These are phyloP conservation scores for Mixornis gularis DNA, from an alignment of 2,113 vertebrate genomes.

Conservation along the genomic window DNA sequence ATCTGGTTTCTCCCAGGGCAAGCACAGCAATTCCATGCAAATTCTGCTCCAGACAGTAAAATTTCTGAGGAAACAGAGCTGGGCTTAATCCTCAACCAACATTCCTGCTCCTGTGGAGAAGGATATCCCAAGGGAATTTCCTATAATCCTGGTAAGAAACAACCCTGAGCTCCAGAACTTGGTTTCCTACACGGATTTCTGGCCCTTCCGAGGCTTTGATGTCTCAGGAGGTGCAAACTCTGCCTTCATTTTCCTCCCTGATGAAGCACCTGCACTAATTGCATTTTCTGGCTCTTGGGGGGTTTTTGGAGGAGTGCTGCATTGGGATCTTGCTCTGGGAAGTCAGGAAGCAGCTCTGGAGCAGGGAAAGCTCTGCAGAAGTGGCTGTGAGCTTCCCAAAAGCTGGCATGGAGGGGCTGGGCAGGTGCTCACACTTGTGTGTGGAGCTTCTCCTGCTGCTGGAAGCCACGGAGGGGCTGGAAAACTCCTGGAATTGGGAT, in stretches of 20 bases:
- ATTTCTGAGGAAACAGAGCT: not conserved
- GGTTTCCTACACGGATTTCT: not conserved
- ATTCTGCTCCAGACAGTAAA: not conserved
- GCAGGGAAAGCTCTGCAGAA: not conserved
- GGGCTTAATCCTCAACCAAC: not conserved
- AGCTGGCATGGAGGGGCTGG: not conserved
- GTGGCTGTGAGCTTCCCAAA: not conserved
- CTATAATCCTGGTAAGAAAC: not conserved
- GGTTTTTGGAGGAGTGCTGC: not conserved
- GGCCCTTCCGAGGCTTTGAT: not conserved
- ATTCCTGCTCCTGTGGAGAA: not conserved
- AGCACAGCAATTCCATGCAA: not conserved
- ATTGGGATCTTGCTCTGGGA: not conserved
- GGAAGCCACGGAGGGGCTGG: not conserved
- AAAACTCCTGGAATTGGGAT: not conserved
- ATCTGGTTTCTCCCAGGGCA: not conserved
- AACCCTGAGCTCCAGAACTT: not conserved
- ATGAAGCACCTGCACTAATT: not conserved
- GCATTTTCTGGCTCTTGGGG: not conserved
- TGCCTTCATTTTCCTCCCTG: not conserved
- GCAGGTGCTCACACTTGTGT: accelerated
- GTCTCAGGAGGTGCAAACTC: not conserved
- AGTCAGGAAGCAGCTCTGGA: not conserved
- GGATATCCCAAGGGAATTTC: not conserved
- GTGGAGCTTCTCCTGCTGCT: not conserved